Base-by-base conservation (phyloP, 2,113 vertebrate genomes). In the Passerina amoena region DNA sequence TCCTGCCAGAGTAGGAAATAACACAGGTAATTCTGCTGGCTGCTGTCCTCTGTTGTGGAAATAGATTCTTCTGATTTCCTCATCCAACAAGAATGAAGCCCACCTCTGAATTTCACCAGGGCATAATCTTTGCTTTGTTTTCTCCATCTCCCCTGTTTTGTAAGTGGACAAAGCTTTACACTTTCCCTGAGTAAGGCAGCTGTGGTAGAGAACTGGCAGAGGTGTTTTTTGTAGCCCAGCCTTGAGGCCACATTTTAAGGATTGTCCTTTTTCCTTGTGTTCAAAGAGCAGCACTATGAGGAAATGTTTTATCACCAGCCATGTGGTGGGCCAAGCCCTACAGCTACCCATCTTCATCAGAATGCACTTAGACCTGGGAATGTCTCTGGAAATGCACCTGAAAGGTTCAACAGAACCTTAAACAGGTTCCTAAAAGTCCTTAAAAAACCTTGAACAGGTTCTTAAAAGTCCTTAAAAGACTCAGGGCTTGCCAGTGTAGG, bases 131-230 rank as follows among this genome's bases (percentile, higher is more conserved):
- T 38, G 31, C 38, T 70, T 54, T n/a, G 17, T 66, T 81, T 78
- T 71, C 48, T 79, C 45, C 35, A 23, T 6, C 18, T 59, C 61
- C 0, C 0, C 12, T 37, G 0, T 28, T 90, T 47, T 6, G 0
- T 72, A 44, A 48, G 17, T 19, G 15, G 15, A 45, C 10, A 86
- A 44, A 88, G 37, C 14, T 2, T 7, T 37, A 38, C 37, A 38
- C 17, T 47, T 78, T 37, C 8, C 38, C 25, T 50, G 60, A 75
- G 38, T 37, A 45, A 57, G 37, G 25, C 11, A 81, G 1, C 16
- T 87, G 33, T 59, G 11, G 23, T 13, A 33, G 53, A 56, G 44
- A 51, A 6, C 33, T 56, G 44, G 31, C 40, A 72, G 19, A 27
- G 51, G 13, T 13, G 13, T 17, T 22, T 75, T 59, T 9, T 21